Evolutionary conservation across 2,113 vertebrate species (phyloP), one percentile per base, ranked within the genome.

Genomic region (Oceanodroma tethys): DNA sequence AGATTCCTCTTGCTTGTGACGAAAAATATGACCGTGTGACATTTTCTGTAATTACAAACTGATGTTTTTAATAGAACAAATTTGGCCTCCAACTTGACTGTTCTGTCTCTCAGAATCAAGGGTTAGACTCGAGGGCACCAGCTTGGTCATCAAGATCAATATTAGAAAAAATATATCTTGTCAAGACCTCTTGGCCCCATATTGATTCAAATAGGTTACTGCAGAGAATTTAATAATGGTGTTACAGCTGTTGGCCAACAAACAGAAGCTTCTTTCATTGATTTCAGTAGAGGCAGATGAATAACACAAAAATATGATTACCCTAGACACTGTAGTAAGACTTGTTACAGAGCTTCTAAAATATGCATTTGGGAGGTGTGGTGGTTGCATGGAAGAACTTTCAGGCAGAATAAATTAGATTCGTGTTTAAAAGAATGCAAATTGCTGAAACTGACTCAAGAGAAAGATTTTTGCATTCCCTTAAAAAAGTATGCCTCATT

Each of bases 81-180:
- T 93, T 86, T 98, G 95, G 97, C 92, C 80, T 97, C 91, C 93
- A 93, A 79, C 53, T 96, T 98, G 97, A 97, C 95, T 98, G 86
- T 84, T 96, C 94, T 96, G 92, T 94, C 95, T 96, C 94, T 97
- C 92, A 96, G 94, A 98, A 98, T 98, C 98, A 96, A 95, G 98
- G 90, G 92, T 98, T 98, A 98, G 97, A 98, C 98, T 98, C 67
- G 85, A 97, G 97, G 97, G 97, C 97, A 98, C 96, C 96, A 97
- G 90, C 76, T 96, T 98, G 98, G 97, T 98, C 98, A 98, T 98
- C 97, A 97, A 95, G 96, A 98, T 98, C 98, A 98, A 98, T 98
- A 98, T 88, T 83, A 96, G 91, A 96, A 97, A 98, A 98, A 97
- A 95, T 79, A 91, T 11, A 94, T 86, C 89, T 96, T 98, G 97